Evolutionary conservation across 1,140 invertebrate genomes (phyloP).

Genomic region (Neodiprion lecontei): DNA sequence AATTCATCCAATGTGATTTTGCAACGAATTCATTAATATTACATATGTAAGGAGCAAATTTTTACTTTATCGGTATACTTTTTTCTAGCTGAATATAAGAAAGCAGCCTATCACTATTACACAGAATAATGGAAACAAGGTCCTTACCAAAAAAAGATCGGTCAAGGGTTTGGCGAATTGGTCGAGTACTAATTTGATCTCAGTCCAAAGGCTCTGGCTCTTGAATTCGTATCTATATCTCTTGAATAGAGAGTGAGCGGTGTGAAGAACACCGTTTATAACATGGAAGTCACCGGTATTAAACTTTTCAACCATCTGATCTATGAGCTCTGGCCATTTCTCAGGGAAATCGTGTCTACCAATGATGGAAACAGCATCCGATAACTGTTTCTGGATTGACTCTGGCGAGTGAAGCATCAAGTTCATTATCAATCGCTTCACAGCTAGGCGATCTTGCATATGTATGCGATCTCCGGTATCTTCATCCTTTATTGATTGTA

Average conservation of each 20-base stretch:
- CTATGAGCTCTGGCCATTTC: constrained; percentile 91
- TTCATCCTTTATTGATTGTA: constrained; percentile 68
- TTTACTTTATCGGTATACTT: background rate
- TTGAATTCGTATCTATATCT: constrained; percentile 96
- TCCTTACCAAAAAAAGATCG: constrained; percentile 82
- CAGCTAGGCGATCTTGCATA: constrained; percentile 75
- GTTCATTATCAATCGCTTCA: constrained; percentile 88
- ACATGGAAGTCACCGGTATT: constrained; percentile 89
- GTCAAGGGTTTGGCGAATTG: constrained; percentile 93
- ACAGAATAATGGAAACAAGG: too few relatives aligned
- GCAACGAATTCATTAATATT: background rate
- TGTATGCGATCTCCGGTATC: constrained; percentile 84
- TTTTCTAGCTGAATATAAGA: constrained; percentile 21
- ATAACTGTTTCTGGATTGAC: constrained; percentile 91
- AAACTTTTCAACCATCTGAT: constrained; percentile 93
- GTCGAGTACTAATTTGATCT: constrained; percentile 96
- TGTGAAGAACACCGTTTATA: constrained; percentile 94
- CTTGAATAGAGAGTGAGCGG: constrained; percentile 95
- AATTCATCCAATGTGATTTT: too few relatives aligned
- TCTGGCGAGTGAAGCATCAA: constrained; percentile 92
- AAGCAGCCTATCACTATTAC: constrained; percentile 13
- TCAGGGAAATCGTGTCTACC: constrained; percentile 93
- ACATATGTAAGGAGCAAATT: background rate
- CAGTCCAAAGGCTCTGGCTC: constrained; percentile 91
- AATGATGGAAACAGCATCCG: constrained; percentile 95